These are phyloP conservation scores for Menura novaehollandiae DNA, from an alignment of 2,113 vertebrate species.

Conservation along the genomic window DNA sequence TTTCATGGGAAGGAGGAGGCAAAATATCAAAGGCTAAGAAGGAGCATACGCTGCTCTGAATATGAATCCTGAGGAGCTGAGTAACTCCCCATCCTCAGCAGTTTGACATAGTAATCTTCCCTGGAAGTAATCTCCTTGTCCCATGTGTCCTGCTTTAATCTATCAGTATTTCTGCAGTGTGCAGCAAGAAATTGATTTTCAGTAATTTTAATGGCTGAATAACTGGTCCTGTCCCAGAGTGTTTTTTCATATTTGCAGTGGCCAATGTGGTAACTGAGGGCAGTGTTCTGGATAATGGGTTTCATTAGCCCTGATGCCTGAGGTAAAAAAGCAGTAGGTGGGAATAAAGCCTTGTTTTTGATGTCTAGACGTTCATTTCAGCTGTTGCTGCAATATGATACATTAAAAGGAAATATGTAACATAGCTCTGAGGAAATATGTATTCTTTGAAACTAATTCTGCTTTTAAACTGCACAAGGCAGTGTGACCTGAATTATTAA, in stretches of 20 bases:
- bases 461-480: conserved; percentile 70
- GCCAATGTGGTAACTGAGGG: conserved; percentile 56
- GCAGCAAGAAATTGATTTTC: conserved; percentile 66
- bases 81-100: not conserved
- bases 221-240: conserved; percentile 51
- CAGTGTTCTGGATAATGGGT: conserved; percentile 74
- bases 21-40: not conserved
- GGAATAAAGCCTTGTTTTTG: conserved; percentile 72
- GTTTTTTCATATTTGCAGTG: conserved; percentile 43
- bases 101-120: conserved; percentile 40
- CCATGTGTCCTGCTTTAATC: conserved; percentile 53
- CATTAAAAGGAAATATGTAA: conserved; percentile 77
- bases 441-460: conserved; percentile 77
- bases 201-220: conserved; percentile 67
- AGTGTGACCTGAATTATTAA: conserved; percentile 73
- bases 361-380: conserved; percentile 76
- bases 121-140: conserved; percentile 46
- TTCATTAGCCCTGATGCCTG: conserved; percentile 77
- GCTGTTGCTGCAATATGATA: conserved; percentile 74
- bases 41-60: not conserved
- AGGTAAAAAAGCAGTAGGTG: conserved; percentile 76
- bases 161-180: conserved; percentile 55
- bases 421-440: conserved; percentile 74
- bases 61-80: not conserved
- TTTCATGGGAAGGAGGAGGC: not conserved